Base-by-base conservation (phyloP, 2,797 vertebrate genomes). In the Poeciliopsis gracilis region DNA sequence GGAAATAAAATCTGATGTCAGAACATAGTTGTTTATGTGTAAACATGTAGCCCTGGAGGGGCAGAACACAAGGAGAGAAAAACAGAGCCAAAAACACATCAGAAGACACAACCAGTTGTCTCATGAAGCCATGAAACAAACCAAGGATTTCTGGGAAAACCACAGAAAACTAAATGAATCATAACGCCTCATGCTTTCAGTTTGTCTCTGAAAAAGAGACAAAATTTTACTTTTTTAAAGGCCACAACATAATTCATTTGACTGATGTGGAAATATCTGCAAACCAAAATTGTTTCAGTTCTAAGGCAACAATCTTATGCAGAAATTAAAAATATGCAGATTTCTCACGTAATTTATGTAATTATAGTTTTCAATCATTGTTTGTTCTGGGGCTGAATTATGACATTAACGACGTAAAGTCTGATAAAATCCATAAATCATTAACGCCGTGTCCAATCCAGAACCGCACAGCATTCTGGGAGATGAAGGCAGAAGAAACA, bases 1-100 rank as follows among this genome's bases (percentile, higher is more conserved):
- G 63, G n/a, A 74, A 45, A 77, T 55, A 69, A 74, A 79, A 70
- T 70, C 43, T 45, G 43, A 70, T 70, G 67, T 70, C 43, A 46
- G 41, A 45, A 45, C 67, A 70, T 43, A 69, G 38, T n/a, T 45
- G 67, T 70, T 46, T 70, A n/a, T 70, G 43, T 28, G 67, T 45
- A 70, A 70, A 70, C 67, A 70, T 70, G 38, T 45, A 70, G 67
- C 67, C 66, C 67, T 70, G 41, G 41, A 70, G 67, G 38, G n/a
- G 67, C 41, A 45, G 38, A 45, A 45, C 25, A 70, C 25, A 69
- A 43, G 66, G 41, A 28, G 41, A 70, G 36, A 8, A 45, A 69
- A 41, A n/a, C 0, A 15, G 41, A n/a, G 23, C 23, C 63, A 59
- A 15, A 30, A 45, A 70, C 43, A 13, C 67, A 45, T 28, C 41